Base-by-base conservation (phyloP, 1,140 invertebrate species). In the Vollenhovia emeryi region DNA sequence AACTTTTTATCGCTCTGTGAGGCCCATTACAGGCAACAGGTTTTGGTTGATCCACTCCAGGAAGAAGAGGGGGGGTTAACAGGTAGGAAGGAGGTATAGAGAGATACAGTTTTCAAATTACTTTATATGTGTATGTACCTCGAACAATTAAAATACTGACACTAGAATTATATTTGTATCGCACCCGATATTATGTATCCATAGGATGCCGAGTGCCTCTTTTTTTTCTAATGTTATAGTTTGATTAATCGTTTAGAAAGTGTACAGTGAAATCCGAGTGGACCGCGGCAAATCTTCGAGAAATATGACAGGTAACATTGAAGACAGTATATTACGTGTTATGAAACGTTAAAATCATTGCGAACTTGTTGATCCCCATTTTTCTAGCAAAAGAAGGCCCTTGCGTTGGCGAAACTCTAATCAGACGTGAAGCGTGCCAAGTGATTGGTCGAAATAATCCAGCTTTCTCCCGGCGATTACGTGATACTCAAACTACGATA, bases 21-120 rank as follows among this genome's bases (percentile, higher is more conserved):
- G 90, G 90, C 92, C 90, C 88, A 93, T 93, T 93, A 92, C 88
- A 87, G 91, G 89, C 91, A 92, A 92, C 92, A 91, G 91, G 91
- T 92, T 90, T 86, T 85, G 60, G 69, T 40, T 79, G 85, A 89
- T 89, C 80, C 80, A 69, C 48, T 48, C 18, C 18, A 57, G 36
- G 15, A 79, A 76, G 57, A 43, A 45, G 21, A 66, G 43, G 33
- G 43, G 78, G 43, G 78, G 36, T 43, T 80, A 57, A 71, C 48
- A 71, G 66, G 50, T 71, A 82, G 13, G 66, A 57, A 73, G 33
- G 50, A 50, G 15, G 50, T 30, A 66, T 18, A 24, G 50, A 73
- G 50, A 73, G 15, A 50, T n/a, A 40, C 30, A 24, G 6, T 82
- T 71, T 71, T 24, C 18, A 82, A 82, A 82, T 82, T 82, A 57